These are phyloP conservation scores for Oostethus manadensis DNA, from an alignment of 2,113 vertebrate genomes.

Conservation along the genomic window DNA sequence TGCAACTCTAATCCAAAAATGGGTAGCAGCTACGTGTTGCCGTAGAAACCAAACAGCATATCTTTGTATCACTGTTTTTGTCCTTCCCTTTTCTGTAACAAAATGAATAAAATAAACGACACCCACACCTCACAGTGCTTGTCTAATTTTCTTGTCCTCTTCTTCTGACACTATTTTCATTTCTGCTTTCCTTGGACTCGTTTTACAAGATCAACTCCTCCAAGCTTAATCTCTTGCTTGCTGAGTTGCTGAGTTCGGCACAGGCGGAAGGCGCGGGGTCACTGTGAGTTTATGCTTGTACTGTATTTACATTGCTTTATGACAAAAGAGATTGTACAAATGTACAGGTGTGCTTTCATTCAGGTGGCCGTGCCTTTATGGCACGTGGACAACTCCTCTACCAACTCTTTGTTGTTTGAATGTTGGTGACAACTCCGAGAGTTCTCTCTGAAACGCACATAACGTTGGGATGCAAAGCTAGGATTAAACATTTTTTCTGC, in stretches of 20 bases:
- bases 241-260: conserved; percentile 51
- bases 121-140: conserved; percentile 8
- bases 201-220: conserved; percentile 26
- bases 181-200: conserved; percentile 2
- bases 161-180: conserved; percentile 8
- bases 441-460: conserved; percentile 51
- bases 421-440: conserved; percentile 51
- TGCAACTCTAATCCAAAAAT: no score
- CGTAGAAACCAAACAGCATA: conserved; percentile 48
- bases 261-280: conserved; percentile 51
- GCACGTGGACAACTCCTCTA: conserved; percentile 26
- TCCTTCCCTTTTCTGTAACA: conserved; percentile 17
- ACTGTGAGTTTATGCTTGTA: conserved; percentile 51
- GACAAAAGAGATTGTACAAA: conserved; percentile 5
- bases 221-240: conserved; percentile 46
- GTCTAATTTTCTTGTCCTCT: conserved; percentile 10
- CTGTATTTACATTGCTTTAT: conserved; percentile 39
- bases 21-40: conserved; percentile 44
- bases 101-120: conserved; percentile 20
- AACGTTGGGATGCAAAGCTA: conserved; percentile 70
- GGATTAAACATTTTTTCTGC: conserved; percentile 63
- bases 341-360: background rate
- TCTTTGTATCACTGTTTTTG: background rate
- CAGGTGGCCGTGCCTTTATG: conserved; percentile 27
- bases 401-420: conserved; percentile 48